Conservation (phyloP, 2,888 invertebrate genomes). For the Sepioteuthis lessoniana region DNA sequence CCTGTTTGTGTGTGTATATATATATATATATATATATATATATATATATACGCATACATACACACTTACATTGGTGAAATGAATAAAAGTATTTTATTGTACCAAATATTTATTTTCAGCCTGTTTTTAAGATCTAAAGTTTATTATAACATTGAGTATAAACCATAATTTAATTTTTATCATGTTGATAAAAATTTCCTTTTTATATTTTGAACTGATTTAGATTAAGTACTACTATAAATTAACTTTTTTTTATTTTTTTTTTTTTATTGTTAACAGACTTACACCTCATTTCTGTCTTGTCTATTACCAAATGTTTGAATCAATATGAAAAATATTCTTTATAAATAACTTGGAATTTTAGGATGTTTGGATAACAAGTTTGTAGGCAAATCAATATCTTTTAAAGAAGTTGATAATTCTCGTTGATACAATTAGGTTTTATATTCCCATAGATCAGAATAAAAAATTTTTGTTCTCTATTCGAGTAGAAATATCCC, state of each 20-base stretch:
- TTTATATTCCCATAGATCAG: no score
- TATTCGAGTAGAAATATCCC: background rate
- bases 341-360: background rate
- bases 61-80: background rate
- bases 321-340: background rate
- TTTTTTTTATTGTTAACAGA: background rate
- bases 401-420: background rate
- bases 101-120: background rate
- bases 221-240: background rate
- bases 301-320: background rate
- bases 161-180: background rate
- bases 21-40: no score
- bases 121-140: background rate
- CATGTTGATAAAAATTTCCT: background rate
- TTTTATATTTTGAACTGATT: background rate
- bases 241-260: no score
- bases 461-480: background rate
- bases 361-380: background rate
- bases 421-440: background rate
- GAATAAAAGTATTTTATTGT: background rate
- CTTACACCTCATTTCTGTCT: background rate
- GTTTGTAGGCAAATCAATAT: background rate
- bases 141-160: background rate
- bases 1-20: background rate
- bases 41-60: no score